Conservation (phyloP, 2,113 vertebrate genomes). For the Burhinus bistriatus region DNA sequence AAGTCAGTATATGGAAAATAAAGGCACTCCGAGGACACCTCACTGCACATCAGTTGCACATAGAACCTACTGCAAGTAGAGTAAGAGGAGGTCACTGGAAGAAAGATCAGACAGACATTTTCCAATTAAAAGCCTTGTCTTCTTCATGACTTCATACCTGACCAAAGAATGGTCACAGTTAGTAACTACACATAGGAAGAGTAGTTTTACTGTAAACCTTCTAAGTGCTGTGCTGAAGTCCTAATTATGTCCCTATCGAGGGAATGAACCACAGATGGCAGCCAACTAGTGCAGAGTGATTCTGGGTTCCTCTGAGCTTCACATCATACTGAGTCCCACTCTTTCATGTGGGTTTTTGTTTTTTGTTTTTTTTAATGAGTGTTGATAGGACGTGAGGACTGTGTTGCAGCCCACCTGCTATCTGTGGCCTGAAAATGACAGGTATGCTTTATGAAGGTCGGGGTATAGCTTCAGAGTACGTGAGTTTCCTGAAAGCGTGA, state of each 20-base stretch:
- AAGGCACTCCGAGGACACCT: background rate
- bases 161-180: background rate
- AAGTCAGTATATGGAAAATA: background rate
- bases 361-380: background rate
- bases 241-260: rapidly evolving
- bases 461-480: rapidly evolving
- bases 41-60: rapidly evolving
- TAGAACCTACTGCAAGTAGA: background rate
- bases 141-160: background rate
- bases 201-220: background rate
- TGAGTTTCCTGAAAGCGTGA: background rate
- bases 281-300: background rate
- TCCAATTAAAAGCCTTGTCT: rapidly evolving
- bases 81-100: background rate
- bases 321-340: rapidly evolving
- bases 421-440: background rate
- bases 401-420: background rate
- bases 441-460: background rate
- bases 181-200: background rate
- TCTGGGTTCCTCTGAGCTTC: background rate
- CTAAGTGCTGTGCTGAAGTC: background rate
- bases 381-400: background rate
- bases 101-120: background rate
- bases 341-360: rapidly evolving
- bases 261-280: background rate